Conservation (phyloP, 2,888 invertebrate genomes). For the Protophormia terraenovae region DNA sequence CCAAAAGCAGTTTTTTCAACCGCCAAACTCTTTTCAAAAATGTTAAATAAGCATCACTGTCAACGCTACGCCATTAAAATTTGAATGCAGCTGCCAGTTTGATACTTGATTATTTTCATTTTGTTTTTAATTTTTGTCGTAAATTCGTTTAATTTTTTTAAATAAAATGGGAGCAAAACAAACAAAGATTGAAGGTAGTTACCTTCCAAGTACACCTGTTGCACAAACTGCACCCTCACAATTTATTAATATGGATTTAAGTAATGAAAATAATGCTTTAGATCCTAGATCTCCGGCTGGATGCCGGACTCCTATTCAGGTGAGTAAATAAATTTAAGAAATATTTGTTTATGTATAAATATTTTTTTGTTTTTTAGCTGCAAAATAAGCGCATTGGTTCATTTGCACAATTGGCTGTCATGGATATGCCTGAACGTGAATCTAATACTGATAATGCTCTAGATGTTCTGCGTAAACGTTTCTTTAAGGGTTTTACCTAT, state of each 20-base stretch:
- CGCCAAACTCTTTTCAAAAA: too few species aligned
- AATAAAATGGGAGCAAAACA: constrained; percentile 75
- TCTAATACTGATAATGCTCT: constrained; percentile 66
- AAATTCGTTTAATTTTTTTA: background rate
- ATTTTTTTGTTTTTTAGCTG: constrained; percentile 14
- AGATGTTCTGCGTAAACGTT: constrained; percentile 74
- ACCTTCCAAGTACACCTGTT: constrained; percentile 72
- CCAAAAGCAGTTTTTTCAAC: too few species aligned
- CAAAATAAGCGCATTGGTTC: constrained; percentile 7
- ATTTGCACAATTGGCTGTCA: background rate
- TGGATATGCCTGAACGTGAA: constrained; percentile 38
- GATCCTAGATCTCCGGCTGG: constrained; percentile 78
- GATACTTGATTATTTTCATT: background rate
- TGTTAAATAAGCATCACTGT: too few species aligned
- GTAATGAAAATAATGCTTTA: constrained; percentile 8
- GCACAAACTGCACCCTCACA: constrained; percentile 13
- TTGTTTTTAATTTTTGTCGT: background rate
- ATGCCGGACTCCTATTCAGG: constrained; percentile 76
- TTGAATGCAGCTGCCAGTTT: constrained; percentile 16
- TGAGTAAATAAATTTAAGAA: constrained; percentile 66
- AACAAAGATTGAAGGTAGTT: constrained; percentile 75
- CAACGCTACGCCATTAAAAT: too few species aligned
- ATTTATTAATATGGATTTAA: background rate
- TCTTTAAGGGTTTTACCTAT: constrained; percentile 75
- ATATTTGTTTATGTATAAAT: too few species aligned